A percentile compares a stretch with the other conserved stretches of the same genome.
Conservation (phyloP, 2,888 invertebrate genomes). For the Metellina segmentata region DNA sequence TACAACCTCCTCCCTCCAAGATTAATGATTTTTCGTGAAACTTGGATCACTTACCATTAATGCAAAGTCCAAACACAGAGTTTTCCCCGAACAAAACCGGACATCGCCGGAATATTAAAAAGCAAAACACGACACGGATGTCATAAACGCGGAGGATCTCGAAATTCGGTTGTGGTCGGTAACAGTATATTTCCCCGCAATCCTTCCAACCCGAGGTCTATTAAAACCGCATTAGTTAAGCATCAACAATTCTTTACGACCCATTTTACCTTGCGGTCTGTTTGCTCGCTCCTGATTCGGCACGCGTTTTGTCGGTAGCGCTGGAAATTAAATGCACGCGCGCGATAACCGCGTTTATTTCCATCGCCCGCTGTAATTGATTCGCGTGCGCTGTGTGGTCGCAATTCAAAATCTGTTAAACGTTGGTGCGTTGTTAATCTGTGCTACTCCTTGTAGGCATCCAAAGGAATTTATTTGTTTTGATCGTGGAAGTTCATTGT, state of each 20-base stretch:
- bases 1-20: no score
- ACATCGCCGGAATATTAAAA: no score
- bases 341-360: neutral
- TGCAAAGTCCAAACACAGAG: no score
- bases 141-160: neutral
- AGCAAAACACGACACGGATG: neutral
- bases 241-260: slow-evolving; percentile 35
- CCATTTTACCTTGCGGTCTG: slow-evolving; percentile 45
- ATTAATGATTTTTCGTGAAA: no score
- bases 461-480: neutral
- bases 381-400: neutral
- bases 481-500: neutral
- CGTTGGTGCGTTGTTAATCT: neutral
- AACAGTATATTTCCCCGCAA: neutral
- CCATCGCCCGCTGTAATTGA: neutral
- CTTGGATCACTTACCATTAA: no score
- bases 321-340: neutral
- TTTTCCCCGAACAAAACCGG: no score
- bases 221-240: slow-evolving; percentile 44
- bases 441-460: neutral
- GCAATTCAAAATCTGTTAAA: neutral
- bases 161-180: neutral
- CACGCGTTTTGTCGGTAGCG: neutral
- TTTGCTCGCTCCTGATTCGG: neutral
- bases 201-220: slow-evolving; percentile 14